A percentile compares a stretch with the other conserved stretches of the same genome.
Evolutionary conservation across 23 tunicate genomes (phyloP).

Genomic region (Botrylloides violaceus): DNA sequence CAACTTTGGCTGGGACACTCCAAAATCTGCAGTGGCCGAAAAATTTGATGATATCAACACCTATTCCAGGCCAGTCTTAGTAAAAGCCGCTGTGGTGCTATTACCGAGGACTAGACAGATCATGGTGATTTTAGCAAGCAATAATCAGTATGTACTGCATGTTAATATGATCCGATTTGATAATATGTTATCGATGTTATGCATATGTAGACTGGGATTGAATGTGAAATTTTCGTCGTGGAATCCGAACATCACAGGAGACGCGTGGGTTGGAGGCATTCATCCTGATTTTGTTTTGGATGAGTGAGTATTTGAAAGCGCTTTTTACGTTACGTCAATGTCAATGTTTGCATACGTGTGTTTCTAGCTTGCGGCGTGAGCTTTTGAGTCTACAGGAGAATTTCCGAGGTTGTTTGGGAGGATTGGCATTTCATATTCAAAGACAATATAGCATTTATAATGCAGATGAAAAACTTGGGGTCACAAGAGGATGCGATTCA

Average conservation of each 20-base stretch:
- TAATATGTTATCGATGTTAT: background rate
- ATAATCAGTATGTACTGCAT: background rate
- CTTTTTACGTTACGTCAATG: background rate
- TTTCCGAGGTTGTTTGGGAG: constrained; percentile 55
- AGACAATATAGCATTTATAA: constrained; percentile 23
- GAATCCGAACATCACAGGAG: constrained; percentile 36
- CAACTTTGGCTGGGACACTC: constrained; percentile 81
- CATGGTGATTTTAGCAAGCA: background rate
- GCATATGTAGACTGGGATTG: background rate
- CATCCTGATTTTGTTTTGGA: constrained; percentile 37
- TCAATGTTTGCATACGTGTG: background rate
- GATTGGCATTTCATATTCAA: constrained; percentile 39
- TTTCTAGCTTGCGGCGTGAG: constrained; percentile 13
- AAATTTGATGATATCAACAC: constrained; percentile 2
- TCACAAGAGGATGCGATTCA: constrained; percentile 42
- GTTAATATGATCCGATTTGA: no score
- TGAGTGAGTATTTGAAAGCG: constrained; percentile 30
- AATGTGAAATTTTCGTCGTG: constrained; percentile 1
- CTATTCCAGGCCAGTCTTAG: background rate
- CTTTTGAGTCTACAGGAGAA: constrained; percentile 29
- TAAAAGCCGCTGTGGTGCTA: constrained; percentile 3
- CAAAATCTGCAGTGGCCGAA: constrained; percentile 14
- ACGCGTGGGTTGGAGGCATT: constrained; percentile 70
- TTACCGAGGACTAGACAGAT: background rate
- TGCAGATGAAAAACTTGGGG: constrained; percentile 56